A percentile compares a stretch with the other conserved stretches of the same genome.
Evolutionary conservation across 2,888 invertebrate genomes (phyloP).

Genomic region (Laspeyria flexula): DNA sequence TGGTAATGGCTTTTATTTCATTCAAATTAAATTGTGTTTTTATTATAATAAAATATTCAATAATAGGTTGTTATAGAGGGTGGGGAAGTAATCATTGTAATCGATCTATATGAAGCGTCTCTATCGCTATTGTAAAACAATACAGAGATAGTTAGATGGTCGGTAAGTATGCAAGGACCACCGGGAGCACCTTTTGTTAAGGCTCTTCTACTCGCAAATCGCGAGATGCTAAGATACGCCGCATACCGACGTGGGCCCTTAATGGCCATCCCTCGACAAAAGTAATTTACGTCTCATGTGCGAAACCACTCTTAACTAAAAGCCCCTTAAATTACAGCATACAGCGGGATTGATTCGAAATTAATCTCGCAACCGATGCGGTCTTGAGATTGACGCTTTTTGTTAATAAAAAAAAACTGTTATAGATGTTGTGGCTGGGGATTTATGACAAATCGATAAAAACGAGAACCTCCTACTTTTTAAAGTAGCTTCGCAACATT

Average conservation of each 20-base stretch:
- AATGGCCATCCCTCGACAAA: constrained; percentile 77
- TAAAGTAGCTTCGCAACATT: constrained; percentile 20
- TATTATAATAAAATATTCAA: constrained; percentile 27
- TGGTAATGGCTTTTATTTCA: constrained; percentile 45
- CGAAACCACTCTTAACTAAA: constrained; percentile 83
- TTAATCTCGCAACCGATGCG: constrained; percentile 71
- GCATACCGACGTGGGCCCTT: constrained; percentile 77
- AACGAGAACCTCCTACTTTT: constrained; percentile 26
- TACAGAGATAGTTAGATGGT: constrained; percentile 62
- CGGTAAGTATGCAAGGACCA: constrained; percentile 72
- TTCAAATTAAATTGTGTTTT: constrained; percentile 27
- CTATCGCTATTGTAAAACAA: constrained; percentile 58
- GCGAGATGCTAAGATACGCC: constrained; percentile 80
- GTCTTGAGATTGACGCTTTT: constrained; percentile 59
- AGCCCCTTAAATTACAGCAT: constrained; percentile 81
- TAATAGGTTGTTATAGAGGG: constrained; percentile 12
- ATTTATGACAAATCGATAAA: constrained; percentile 42
- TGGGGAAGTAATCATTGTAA: constrained; percentile 22
- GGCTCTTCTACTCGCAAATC: constrained; percentile 77
- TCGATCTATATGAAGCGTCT: constrained; percentile 30
- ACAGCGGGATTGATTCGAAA: constrained; percentile 79
- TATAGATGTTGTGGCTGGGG: constrained; percentile 25
- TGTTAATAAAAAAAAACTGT: constrained; percentile 41
- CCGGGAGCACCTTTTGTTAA: constrained; percentile 80
- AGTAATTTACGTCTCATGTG: constrained; percentile 84